These are phyloP conservation scores for Leptinotarsa tumamoca DNA, from an alignment of 2,888 invertebrate species.

Conservation along the genomic window DNA sequence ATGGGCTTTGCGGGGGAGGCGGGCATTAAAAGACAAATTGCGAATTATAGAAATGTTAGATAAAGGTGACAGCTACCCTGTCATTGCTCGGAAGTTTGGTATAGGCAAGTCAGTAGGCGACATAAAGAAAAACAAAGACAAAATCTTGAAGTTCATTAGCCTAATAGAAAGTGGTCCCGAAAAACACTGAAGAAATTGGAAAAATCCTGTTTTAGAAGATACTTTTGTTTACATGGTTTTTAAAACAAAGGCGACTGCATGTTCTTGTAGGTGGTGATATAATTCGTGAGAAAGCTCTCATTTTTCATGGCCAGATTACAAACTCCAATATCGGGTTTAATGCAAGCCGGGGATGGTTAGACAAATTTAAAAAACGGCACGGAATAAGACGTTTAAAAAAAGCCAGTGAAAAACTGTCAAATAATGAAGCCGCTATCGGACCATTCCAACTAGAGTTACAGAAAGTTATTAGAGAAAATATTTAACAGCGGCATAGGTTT, in stretches of 20 bases:
- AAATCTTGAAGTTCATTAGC: too few relatives aligned
- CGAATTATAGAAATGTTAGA: too few relatives aligned
- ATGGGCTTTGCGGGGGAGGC: too few relatives aligned
- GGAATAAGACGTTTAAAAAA: slow-evolving; percentile 37
- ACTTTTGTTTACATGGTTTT: too few relatives aligned
- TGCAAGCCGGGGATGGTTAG: slow-evolving; percentile 36
- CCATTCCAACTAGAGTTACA: slow-evolving; percentile 50
- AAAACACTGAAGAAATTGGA: too few relatives aligned
- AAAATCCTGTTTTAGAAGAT: too few relatives aligned
- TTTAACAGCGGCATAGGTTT: slow-evolving; percentile 16
- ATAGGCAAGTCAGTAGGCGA: too few relatives aligned
- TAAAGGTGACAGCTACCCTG: too few relatives aligned
- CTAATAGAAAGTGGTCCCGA: too few relatives aligned
- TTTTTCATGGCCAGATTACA: background rate
- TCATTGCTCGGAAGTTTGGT: too few relatives aligned
- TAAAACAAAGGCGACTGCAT: background rate
- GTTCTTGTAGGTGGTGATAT: background rate
- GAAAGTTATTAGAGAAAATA: slow-evolving; percentile 37
- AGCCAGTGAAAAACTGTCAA: slow-evolving; percentile 35
- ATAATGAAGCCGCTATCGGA: slow-evolving; percentile 36
- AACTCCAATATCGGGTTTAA: background rate
- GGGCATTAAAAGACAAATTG: too few relatives aligned
- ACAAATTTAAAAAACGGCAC: slow-evolving; percentile 40
- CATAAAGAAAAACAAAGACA: too few relatives aligned
- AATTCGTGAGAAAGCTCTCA: background rate